A percentile compares a stretch with the other conserved stretches of the same genome.
phyloP scores from a whole-genome alignment of 2,797 vertebrate genomes.

The Myotis daubentonii region DNA sequence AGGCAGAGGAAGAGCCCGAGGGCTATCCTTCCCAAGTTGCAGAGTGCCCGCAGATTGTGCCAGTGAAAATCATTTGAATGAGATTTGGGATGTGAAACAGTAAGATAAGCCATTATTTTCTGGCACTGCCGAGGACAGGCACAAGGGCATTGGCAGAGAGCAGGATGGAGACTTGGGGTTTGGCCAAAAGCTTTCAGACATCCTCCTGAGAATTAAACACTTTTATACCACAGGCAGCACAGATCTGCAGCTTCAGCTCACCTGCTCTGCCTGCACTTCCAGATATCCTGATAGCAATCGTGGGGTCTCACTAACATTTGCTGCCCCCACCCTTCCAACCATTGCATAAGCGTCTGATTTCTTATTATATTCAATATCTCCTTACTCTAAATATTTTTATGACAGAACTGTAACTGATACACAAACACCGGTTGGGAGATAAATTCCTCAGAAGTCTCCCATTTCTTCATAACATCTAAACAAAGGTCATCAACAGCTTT shows the following conservation, averaged over 20 bases:
- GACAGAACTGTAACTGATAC: background rate
- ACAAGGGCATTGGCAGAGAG: background rate
- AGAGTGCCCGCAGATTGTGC: background rate
- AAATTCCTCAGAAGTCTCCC: background rate
- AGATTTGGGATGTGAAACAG: background rate
- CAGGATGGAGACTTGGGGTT: background rate
- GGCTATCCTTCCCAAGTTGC: background rate
- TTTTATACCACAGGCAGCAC: background rate
- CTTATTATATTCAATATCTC: background rate
- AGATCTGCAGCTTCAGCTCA: background rate
- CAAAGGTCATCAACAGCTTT: background rate
- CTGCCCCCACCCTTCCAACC: background rate
- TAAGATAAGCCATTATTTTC: slow-evolving; percentile 36
- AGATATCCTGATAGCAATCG: background rate
- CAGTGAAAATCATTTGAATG: slow-evolving; percentile 27
- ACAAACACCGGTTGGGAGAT: background rate
- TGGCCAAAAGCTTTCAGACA: background rate
- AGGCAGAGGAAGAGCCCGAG: background rate
- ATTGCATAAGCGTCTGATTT: background rate
- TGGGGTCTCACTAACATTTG: background rate
- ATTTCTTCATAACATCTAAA: background rate
- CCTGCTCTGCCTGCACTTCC: background rate
- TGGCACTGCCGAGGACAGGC: background rate
- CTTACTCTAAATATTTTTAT: background rate
- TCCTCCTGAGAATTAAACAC: background rate